phyloP scores from a whole-genome alignment of 2,797 vertebrate genomes.

The Steatocranus sp. region DNA sequence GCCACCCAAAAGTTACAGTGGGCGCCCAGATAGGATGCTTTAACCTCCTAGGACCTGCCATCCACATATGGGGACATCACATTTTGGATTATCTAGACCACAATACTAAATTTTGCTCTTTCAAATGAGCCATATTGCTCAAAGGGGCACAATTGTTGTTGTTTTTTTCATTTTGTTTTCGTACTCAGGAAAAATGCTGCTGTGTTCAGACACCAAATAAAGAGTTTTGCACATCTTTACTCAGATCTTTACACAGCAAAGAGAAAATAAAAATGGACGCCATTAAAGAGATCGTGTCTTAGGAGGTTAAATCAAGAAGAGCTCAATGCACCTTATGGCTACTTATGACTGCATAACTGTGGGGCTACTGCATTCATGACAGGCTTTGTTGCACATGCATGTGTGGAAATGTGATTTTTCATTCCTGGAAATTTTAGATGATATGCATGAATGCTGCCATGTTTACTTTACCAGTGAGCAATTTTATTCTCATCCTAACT shows the following conservation, averaged over 20 bases:
- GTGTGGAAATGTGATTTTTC: neutral
- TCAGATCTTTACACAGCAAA: neutral
- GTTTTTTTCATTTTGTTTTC: neutral
- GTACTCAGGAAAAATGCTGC: neutral
- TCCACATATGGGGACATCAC: fast-evolving
- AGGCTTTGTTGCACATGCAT: neutral
- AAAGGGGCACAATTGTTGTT: neutral
- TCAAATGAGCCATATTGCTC: neutral
- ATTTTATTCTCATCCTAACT: neutral
- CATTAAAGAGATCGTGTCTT: neutral
- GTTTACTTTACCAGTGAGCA: neutral
- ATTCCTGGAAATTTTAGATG: neutral
- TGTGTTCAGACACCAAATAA: neutral
- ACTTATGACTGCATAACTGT: neutral
- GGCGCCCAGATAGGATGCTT: neutral
- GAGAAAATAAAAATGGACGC: fast-evolving
- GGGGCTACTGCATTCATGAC: neutral
- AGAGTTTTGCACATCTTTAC: neutral
- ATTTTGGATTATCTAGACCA: neutral
- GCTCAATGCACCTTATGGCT: neutral
- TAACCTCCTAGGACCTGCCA: fast-evolving
- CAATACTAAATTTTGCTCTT: neutral
- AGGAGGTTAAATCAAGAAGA: neutral
- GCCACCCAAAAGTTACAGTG: neutral
- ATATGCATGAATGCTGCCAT: neutral